Evolutionary conservation across 2,113 vertebrate genomes (phyloP), one percentile per base, ranked within the genome.

Genomic region (Bubo blakistoni): DNA sequence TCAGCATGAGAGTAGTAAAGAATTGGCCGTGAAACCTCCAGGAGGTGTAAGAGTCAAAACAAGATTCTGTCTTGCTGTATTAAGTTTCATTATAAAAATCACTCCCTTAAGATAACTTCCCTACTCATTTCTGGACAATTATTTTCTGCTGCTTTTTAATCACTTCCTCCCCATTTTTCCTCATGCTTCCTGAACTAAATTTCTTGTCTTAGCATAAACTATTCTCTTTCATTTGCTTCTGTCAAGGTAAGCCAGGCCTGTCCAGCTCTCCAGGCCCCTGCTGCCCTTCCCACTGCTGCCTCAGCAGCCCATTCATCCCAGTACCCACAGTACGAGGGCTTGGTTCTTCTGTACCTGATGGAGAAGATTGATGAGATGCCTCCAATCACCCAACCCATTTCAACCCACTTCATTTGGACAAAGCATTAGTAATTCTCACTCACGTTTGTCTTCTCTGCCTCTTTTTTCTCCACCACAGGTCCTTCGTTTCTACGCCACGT

Each of bases 401-500:
- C 20, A 42, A 54, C 11, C 13, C 11, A 49, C 34, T 62, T 94
- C 34, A 27, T 67, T 17, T 13, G 38, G 66, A 44, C 20, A 52
- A 71, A 52, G 19, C 30, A 9, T 65, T 34, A 46, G 30, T 67
- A 32, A 51, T 52, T 88, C 34, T 72, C 38, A 42, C 32, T 18
- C 61, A 5, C 7, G 10, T 13, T 71, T 81, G 10, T 29, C 51
- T 58, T 67, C 40, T 81, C 62, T 61, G 38, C 4, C 49, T 70
- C 17, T 85, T 42, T 44, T 40, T 36, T 7, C 7, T 40, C 71
- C 59, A 78, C 12, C 26, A 6, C 42, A 99, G 99, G 99, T 99
- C 73, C 98, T 99, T 93, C 98, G 98, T 26, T 99, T 99, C 97
- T 99, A 98, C 3, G 98, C 99, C 2, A 95, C 98, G n/a, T 99